Evolutionary conservation across 37 sponge, comb jelly and placozoan genomes (phyloP).

Genomic region (Mnemiopsis leidyi): DNA sequence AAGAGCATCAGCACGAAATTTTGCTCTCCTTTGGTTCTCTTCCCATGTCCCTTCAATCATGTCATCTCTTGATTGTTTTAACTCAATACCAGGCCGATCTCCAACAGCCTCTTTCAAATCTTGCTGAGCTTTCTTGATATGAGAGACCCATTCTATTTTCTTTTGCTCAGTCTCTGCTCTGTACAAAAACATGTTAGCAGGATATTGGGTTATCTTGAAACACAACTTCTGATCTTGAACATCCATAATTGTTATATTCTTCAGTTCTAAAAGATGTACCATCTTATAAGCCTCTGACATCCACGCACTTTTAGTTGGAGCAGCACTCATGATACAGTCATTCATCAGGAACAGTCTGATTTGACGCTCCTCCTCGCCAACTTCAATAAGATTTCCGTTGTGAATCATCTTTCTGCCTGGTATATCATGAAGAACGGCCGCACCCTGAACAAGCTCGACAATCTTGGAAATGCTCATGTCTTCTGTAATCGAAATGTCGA

Average conservation of each 20-base stretch:
- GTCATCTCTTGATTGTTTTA: background rate
- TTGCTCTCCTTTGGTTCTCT: conserved; percentile 23
- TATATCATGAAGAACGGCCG: conserved; percentile 17
- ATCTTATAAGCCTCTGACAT: conserved; percentile 61
- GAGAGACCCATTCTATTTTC: conserved; percentile 42
- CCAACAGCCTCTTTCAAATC: conserved; percentile 13
- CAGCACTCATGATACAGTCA: conserved; percentile 87
- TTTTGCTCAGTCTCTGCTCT: conserved; percentile 13
- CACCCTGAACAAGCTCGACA: conserved; percentile 40
- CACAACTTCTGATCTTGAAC: background rate
- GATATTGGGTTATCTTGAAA: conserved; percentile 54
- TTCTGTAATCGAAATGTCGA: conserved; percentile 6
- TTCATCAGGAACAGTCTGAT: conserved; percentile 88
- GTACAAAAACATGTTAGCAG: conserved; percentile 47
- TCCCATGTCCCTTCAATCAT: conserved; percentile 44
- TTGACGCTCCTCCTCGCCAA: conserved; percentile 67
- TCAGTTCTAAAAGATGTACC: conserved; percentile 36
- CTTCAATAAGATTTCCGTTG: conserved; percentile 1
- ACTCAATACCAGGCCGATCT: background rate
- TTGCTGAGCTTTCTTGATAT: conserved; percentile 48
- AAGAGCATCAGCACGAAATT: conserved; percentile 59
- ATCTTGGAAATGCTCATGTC: conserved; percentile 40
- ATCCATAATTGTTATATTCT: conserved; percentile 52
- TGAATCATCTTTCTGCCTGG: conserved; percentile 57
- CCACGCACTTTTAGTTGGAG: conserved; percentile 69